Evolutionary conservation across 2,888 invertebrate species (phyloP).

Genomic region (Orthosia gothica): DNA sequence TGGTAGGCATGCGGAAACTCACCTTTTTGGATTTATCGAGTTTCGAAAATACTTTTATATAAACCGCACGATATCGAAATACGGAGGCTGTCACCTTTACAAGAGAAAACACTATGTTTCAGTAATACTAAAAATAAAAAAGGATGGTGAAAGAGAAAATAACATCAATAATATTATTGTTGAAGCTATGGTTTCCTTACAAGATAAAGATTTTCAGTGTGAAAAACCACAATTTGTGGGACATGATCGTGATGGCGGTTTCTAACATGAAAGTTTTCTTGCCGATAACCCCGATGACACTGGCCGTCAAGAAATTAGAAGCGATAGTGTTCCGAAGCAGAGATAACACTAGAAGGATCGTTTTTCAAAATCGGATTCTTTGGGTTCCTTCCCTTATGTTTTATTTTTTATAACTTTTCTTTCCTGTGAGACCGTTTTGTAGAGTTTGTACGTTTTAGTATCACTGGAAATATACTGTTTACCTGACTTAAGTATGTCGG

Average conservation of each 20-base stretch:
- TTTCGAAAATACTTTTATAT: conserved; percentile 55
- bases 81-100: conserved; percentile 39
- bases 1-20: conserved; percentile 66
- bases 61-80: conserved; percentile 26
- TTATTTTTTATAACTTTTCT: not conserved
- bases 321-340: conserved; percentile 9
- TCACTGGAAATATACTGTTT: not conserved
- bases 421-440: not conserved
- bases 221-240: conserved; percentile 44
- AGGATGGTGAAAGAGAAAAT: conserved; percentile 26
- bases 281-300: conserved; percentile 47
- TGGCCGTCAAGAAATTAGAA: conserved; percentile 52
- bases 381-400: not conserved
- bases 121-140: conserved; percentile 18
- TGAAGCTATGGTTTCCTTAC: conserved; percentile 26
- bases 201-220: conserved; percentile 42
- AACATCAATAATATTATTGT: conserved; percentile 13
- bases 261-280: conserved; percentile 20
- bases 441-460: not conserved
- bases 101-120: conserved; percentile 31
- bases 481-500: not conserved
- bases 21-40: conserved; percentile 50
- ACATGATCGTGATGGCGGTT: conserved; percentile 38
- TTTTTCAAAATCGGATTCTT: conserved; percentile 21
- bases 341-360: conserved; percentile 3